Evolutionary conservation across 1,140 invertebrate genomes (phyloP), one percentile per base, ranked within the genome.

Genomic region (Camponotus floridanus): DNA sequence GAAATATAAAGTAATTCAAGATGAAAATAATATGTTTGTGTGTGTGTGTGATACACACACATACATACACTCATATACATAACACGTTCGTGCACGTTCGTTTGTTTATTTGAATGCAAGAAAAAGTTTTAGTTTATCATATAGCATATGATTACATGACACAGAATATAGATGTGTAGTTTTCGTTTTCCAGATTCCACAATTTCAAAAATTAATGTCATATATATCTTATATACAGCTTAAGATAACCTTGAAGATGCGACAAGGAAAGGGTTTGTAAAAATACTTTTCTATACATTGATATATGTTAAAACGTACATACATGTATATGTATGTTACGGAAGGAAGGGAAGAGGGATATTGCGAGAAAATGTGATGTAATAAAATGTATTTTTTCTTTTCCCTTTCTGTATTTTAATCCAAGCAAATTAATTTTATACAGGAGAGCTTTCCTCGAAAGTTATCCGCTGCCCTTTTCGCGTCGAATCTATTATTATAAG

Each of bases 71-170:
- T 13, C 9, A 13, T 11, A 45, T 8, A 45, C 42, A 45, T 8
- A 45, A 48, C 42, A 45, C 62, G 36, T 3, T 3, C 36, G 36
- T 6, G 36, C 36, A 3, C 36, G 6, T 39, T 26, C 26, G 36
- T 39, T 48, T 31, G 9, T 15, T 18, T 68, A 79, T 13, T 26
- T 11, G 21, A 26, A 80, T 15, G 13, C n/a, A 3, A 4, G 39
- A 11, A 68, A 42, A 21, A 26, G 21, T 18, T 51, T 67, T 67
- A 55, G 45, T 80, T 80, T 57, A 68, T 80, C 15, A 9, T 62
- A 67, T 62, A 67, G 51, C 31, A 36, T n/a, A 64, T 42, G 31
- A 78, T 26, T 51, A 70, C 36, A 45, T 39, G 7, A 42, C 48
- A 31, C 8, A 26, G 33, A 18, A 18, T 4, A 18, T 68, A 7